Evolutionary conservation across 2,888 invertebrate species (phyloP).

Genomic region (Tenthredo livida): DNA sequence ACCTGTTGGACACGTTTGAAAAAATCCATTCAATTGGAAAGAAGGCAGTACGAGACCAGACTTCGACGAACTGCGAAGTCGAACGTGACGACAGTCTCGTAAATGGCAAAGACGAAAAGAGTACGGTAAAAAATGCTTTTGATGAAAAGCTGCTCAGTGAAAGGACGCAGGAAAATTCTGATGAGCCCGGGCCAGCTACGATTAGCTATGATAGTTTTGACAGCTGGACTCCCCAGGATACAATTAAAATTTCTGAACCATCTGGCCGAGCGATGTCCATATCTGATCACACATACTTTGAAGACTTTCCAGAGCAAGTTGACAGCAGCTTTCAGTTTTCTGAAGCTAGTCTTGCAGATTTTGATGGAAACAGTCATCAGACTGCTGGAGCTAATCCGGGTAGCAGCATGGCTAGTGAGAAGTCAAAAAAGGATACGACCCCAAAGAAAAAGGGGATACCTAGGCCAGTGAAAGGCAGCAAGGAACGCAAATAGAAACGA

Average conservation of each 20-base stretch:
- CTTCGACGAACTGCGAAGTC: background rate
- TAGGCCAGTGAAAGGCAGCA: slow-evolving; percentile 23
- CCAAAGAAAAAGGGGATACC: slow-evolving; percentile 29
- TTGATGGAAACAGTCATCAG: background rate
- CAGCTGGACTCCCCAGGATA: background rate
- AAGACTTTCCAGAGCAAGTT: slow-evolving; percentile 35
- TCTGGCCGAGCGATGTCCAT: background rate
- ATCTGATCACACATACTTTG: slow-evolving; percentile 28
- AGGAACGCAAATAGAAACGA: background rate
- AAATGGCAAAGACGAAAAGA: too few relatives aligned
- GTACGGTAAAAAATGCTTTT: background rate
- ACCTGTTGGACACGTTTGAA: slow-evolving; percentile 27
- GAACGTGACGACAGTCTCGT: too few relatives aligned
- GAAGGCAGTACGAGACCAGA: background rate
- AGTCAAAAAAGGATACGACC: background rate
- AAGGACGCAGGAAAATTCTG: background rate
- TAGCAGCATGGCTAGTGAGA: background rate
- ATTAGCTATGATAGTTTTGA: slow-evolving; percentile 35
- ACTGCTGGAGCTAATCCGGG: background rate
- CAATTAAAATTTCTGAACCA: background rate
- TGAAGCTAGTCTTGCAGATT: background rate
- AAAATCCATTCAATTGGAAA: background rate
- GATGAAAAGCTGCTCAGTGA: background rate
- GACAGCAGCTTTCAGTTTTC: background rate
- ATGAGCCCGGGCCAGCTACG: background rate